Base-by-base conservation (phyloP, 2,888 invertebrate species). In the Notocelia uddmanniana region DNA sequence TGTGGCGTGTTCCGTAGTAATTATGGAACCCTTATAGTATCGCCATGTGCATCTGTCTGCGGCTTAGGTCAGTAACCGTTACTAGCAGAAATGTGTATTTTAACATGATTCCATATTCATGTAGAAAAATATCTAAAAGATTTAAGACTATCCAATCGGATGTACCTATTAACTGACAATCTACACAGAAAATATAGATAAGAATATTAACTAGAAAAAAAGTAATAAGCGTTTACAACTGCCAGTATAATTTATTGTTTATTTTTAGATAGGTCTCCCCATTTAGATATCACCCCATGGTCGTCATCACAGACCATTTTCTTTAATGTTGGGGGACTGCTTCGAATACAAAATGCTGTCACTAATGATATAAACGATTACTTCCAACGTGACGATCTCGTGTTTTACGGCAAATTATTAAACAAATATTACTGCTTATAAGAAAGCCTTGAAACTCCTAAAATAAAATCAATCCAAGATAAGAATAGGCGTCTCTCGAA, bases 321-420 rank as follows among this genome's bases (percentile, higher is more conserved):
- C 69, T 67, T 72, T 74, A 69, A 77, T 73, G 73, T 72, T 64
- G 54, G 66, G 72, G 76, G 76, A 77, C 74, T 77, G 82, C 77
- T 81, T 79, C 79, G 83, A 86, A 86, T 85, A 85, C 82, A 84
- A 84, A 85, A 81, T 78, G 80, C 77, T 75, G 77, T 79, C 80
- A 69, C 85, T 86, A 87, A 87, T 85, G 85, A 85, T 80, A 78
- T 80, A 83, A 85, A 85, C 85, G 82, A 85, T 85, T 84, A 85
- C 83, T 83, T 83, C 81, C 82, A 80, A 78, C 82, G 80, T 76
- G 80, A 79, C 78, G 66, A 75, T 74, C 74, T 73, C 76, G 69
- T 67, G 69, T 73, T 71, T 68, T 71, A 75, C 15, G 45, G 76
- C 74, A 75, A 77, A 75, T 74, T 73, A 73, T 75, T 75, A 73